phyloP scores from a whole-genome alignment of 2,888 invertebrate species.

The Eulithis testata region DNA sequence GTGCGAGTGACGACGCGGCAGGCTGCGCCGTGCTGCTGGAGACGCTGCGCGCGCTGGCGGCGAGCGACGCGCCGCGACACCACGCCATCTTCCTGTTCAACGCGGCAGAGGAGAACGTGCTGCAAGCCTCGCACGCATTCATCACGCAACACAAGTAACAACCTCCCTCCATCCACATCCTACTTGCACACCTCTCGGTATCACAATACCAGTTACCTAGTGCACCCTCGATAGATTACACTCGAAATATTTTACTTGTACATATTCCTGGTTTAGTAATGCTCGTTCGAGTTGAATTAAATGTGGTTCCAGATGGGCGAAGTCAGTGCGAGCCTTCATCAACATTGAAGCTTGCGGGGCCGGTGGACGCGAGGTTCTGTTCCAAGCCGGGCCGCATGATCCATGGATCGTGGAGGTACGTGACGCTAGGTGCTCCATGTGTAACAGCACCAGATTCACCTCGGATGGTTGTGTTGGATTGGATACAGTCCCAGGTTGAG shows the following conservation, averaged over 20 bases:
- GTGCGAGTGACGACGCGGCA: conserved; percentile 95
- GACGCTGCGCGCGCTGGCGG: conserved; percentile 88
- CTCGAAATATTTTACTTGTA: no score
- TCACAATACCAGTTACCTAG: no score
- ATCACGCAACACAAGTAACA: conserved; percentile 90
- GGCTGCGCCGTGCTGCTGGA: conserved; percentile 95
- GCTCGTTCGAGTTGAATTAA: no score
- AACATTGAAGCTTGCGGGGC: conserved; percentile 96
- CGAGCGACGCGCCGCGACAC: conserved; percentile 86
- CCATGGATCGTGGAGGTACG: conserved; percentile 81
- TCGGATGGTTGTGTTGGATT: no score
- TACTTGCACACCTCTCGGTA: neutral
- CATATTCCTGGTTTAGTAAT: no score
- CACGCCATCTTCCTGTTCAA: conserved; percentile 94
- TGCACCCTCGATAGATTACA: no score
- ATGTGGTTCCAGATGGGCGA: conserved; percentile 84
- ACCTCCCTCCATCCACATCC: neutral
- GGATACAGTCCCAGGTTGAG: no score
- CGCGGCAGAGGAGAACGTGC: conserved; percentile 96
- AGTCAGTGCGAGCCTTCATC: conserved; percentile 88
- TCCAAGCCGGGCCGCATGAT: conserved; percentile 92
- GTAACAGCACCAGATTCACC: no score
- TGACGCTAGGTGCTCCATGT: neutral
- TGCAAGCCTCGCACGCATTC: conserved; percentile 95
- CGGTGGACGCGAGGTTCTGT: conserved; percentile 93